These are phyloP conservation scores for Neelides folsomi DNA, from an alignment of 2,888 invertebrate species.

Conservation along the genomic window DNA sequence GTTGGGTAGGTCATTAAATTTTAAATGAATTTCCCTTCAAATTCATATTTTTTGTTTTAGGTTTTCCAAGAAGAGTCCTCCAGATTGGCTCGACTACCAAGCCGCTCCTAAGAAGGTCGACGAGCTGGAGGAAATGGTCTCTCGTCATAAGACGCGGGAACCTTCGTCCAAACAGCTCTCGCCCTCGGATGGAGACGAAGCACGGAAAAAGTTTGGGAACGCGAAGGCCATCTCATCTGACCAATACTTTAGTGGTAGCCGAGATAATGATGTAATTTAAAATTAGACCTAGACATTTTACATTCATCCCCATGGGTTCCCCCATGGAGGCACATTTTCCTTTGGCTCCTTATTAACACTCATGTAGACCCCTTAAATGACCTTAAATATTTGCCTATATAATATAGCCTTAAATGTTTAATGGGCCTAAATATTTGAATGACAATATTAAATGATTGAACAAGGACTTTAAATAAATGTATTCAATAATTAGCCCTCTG, in stretches of 20 bases:
- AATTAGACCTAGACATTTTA: no score
- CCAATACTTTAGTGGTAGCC: constrained; percentile 76
- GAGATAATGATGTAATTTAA: constrained; percentile 43
- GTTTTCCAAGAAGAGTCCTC: constrained; percentile 9
- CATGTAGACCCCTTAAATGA: no score
- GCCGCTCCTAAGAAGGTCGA: constrained; percentile 10
- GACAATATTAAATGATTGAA: no score
- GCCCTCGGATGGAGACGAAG: constrained; percentile 54
- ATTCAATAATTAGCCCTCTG: no score
- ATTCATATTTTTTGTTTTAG: not conserved
- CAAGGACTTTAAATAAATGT: no score
- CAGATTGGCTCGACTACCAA: constrained; percentile 23
- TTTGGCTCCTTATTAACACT: no score
- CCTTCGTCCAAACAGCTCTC: constrained; percentile 5
- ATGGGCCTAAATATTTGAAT: no score
- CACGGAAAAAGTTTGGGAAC: constrained; percentile 89
- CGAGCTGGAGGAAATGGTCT: constrained; percentile 8
- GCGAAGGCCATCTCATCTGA: constrained; percentile 97
- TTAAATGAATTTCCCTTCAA: no score
- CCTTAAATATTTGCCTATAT: no score
- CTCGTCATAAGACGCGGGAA: constrained; percentile 22
- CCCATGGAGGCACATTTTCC: no score
- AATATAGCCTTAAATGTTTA: no score
- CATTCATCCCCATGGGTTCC: no score
- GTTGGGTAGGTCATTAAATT: not conserved